Conservation (phyloP, 2,113 vertebrate species). For the Phylloscopus whistleri region DNA sequence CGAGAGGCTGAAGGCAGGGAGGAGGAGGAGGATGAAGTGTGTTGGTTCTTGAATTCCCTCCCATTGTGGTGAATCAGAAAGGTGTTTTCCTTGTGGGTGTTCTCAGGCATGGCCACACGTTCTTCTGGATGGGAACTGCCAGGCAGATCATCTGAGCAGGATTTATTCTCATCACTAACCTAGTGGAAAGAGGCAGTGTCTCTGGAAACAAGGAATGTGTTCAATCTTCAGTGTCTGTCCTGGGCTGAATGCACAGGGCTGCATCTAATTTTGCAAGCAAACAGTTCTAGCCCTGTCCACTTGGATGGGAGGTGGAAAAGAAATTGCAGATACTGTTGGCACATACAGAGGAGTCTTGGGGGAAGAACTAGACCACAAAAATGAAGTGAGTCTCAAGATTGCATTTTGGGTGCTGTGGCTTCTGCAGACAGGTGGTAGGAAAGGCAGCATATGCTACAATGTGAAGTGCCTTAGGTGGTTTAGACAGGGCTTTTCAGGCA, state of each 20-base stretch:
- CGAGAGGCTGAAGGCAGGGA: background rate
- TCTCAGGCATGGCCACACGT: background rate
- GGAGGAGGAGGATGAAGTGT: background rate
- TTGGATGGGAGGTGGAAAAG: background rate
- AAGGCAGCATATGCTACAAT: background rate
- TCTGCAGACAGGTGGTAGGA: background rate
- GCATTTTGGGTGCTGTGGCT: background rate
- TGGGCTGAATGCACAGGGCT: background rate
- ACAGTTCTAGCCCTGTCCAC: background rate
- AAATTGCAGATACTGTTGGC: background rate
- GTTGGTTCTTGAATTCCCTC: background rate
- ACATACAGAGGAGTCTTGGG: background rate
- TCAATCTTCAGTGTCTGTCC: background rate
- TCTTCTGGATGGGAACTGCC: background rate
- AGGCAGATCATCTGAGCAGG: background rate
- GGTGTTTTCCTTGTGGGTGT: background rate
- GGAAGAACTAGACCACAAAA: background rate
- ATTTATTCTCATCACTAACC: background rate
- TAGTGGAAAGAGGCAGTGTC: background rate
- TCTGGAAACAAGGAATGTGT: background rate
- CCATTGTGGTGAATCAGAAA: background rate
- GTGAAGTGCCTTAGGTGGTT: background rate
- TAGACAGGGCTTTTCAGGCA: background rate
- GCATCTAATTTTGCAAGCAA: background rate
- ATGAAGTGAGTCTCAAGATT: background rate